Evolutionary conservation across 2,888 invertebrate genomes (phyloP).

Genomic region (Abscondita cerata): DNA sequence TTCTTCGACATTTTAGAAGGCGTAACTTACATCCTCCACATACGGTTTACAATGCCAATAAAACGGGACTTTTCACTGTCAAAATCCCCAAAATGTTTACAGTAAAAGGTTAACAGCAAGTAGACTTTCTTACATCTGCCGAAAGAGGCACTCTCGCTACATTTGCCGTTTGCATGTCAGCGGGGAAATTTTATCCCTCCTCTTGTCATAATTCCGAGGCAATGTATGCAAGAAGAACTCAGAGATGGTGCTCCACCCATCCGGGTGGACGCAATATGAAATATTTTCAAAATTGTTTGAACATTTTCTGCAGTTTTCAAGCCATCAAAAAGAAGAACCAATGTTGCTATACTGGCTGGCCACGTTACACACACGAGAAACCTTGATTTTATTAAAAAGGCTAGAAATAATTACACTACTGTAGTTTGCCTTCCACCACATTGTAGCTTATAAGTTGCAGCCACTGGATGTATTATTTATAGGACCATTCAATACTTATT

Average conservation of each 20-base stretch:
- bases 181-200: slow-evolving; percentile 45
- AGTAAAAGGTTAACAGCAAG: slow-evolving; percentile 39
- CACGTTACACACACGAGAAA: not conserved
- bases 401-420: too few species aligned
- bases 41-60: slow-evolving; percentile 44
- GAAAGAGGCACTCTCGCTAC: slow-evolving; percentile 44
- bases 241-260: slow-evolving; percentile 41
- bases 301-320: slow-evolving; percentile 44
- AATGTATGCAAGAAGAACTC: slow-evolving; percentile 25
- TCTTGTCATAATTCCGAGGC: slow-evolving; percentile 47
- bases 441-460: not conserved
- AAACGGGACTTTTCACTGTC: slow-evolving; percentile 44
- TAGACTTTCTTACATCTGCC: slow-evolving; percentile 40
- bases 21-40: slow-evolving; percentile 34
- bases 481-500: not conserved
- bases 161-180: slow-evolving; percentile 42
- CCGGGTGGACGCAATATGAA: slow-evolving; percentile 47
- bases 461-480: slow-evolving; percentile 1
- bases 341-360: not conserved
- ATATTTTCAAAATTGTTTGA: slow-evolving; percentile 46
- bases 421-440: slow-evolving; percentile 3
- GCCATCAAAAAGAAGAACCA: not conserved
- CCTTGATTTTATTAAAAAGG: not conserved
- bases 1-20: slow-evolving; percentile 17
- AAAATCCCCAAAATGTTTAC: slow-evolving; percentile 37